These are phyloP conservation scores for Morphnarchus princeps DNA, from an alignment of 2,113 vertebrate species.

Conservation along the genomic window DNA sequence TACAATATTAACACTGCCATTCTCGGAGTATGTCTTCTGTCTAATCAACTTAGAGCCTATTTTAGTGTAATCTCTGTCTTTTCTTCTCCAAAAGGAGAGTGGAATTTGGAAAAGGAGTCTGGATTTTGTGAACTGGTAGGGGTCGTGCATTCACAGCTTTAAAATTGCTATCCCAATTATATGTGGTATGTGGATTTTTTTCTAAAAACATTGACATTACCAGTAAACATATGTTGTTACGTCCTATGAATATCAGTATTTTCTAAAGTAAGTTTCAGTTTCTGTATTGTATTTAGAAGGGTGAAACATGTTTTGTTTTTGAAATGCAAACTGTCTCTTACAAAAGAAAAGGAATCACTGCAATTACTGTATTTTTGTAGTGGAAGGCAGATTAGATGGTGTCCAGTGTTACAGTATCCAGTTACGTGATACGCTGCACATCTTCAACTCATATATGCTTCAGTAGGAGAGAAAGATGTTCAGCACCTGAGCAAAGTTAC, in stretches of 20 bases:
- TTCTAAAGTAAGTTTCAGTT: neutral
- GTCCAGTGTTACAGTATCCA: neutral
- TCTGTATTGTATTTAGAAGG: neutral
- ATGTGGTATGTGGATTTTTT: neutral
- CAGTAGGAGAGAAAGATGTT: neutral
- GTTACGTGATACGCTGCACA: neutral
- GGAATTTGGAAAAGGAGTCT: neutral
- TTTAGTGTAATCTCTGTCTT: neutral
- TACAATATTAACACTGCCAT: neutral
- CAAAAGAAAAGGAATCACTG: neutral
- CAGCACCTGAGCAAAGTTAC: neutral
- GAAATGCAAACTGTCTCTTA: neutral
- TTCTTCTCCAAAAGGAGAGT: neutral
- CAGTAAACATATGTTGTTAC: neutral
- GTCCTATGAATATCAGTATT: neutral
- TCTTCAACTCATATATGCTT: neutral
- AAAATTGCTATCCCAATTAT: neutral
- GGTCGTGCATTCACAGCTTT: neutral
- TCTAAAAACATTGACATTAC: neutral
- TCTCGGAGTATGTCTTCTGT: neutral
- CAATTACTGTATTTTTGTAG: neutral
- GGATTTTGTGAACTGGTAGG: neutral
- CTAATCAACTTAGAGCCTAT: neutral
- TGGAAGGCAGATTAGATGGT: neutral
- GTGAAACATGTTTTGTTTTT: neutral